These are phyloP conservation scores for Origma solitaria DNA, from an alignment of 2,113 vertebrate species.

Conservation along the genomic window DNA sequence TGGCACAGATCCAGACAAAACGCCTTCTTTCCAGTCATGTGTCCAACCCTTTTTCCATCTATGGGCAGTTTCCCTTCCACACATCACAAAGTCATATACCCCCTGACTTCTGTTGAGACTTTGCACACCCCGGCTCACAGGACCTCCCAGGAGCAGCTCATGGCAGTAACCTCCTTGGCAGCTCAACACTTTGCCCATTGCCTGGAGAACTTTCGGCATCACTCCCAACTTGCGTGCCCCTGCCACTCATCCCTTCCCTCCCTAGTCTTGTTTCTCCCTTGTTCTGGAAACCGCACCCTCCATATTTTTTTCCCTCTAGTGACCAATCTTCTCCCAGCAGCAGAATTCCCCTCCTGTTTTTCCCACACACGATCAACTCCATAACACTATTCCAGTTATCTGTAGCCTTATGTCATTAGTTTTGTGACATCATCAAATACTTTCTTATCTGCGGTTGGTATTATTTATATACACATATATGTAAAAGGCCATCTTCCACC, in stretches of 20 bases:
- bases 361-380: background rate
- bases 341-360: background rate
- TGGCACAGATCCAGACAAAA: slow-evolving; percentile 9
- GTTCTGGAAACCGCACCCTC: background rate
- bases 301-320: background rate
- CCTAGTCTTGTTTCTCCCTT: background rate
- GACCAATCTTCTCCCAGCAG: background rate
- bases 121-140: background rate
- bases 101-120: slow-evolving; percentile 7
- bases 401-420: background rate
- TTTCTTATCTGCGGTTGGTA: background rate
- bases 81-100: background rate
- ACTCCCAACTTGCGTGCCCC: background rate
- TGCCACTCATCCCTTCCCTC: background rate
- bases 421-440: background rate
- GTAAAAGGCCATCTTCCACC: background rate
- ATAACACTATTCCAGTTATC: background rate
- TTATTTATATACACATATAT: background rate
- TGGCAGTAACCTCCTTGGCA: background rate
- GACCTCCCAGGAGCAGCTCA: slow-evolving; percentile 28
- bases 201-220: background rate
- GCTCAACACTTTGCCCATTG: background rate
- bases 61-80: background rate
- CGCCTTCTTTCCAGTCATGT: background rate
- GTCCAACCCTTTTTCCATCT: slow-evolving; percentile 10